phyloP scores from a whole-genome alignment of 92 coral and sea anemone genomes.

The Palythoa grandiflora region DNA sequence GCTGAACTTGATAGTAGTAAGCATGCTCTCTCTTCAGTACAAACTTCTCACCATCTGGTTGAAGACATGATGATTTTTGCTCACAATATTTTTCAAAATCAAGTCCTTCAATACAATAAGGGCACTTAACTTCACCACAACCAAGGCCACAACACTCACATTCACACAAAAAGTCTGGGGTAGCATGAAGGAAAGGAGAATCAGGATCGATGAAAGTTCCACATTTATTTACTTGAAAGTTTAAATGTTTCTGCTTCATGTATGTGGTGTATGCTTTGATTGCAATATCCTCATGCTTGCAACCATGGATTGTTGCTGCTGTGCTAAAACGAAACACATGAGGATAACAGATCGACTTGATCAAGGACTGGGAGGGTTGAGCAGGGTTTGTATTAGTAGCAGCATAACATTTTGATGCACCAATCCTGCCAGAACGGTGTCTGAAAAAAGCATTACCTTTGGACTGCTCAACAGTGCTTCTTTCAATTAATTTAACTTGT shows the following conservation, averaged over 20 bases:
- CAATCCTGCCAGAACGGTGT: background rate
- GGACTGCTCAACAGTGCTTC: background rate
- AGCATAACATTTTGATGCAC: background rate
- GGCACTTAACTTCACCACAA: constrained; percentile 73
- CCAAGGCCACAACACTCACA: constrained; percentile 79
- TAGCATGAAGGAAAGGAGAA: constrained; percentile 71
- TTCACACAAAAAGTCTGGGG: constrained; percentile 65
- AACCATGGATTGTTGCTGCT: background rate
- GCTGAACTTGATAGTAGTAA: constrained; percentile 54
- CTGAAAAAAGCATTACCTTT: background rate
- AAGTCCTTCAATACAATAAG: background rate
- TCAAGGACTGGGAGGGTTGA: background rate
- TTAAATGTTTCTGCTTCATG: background rate
- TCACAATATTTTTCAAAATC: background rate
- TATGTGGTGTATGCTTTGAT: background rate
- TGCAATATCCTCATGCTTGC: background rate
- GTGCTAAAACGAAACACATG: background rate
- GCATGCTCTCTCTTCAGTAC: constrained; percentile 5
- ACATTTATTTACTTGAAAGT: constrained; percentile 60
- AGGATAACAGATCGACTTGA: background rate
- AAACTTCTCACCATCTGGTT: background rate
- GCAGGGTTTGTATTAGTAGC: background rate
- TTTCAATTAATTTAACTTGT: too few relatives aligned
- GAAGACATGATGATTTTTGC: too few relatives aligned
- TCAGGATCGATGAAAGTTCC: constrained; percentile 62